Evolutionary conservation across 2,113 vertebrate species (phyloP).

Genomic region (Echinops telfairi): DNA sequence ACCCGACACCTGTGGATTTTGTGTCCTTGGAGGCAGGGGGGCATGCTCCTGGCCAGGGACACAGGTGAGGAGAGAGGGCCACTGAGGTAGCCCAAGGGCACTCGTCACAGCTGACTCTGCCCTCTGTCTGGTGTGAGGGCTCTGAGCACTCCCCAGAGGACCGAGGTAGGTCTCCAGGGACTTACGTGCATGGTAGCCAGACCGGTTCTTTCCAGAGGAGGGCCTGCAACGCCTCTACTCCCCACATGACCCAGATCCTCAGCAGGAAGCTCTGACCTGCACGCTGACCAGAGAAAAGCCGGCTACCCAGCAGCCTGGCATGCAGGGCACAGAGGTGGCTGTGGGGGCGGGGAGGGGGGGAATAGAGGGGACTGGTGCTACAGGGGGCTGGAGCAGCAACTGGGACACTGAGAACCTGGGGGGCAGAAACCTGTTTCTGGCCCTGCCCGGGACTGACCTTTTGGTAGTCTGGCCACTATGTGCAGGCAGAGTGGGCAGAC

Average conservation of each 20-base stretch:
- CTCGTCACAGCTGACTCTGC: too few species aligned
- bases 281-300: background rate
- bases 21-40: conserved; percentile 49
- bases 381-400: background rate
- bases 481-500: background rate
- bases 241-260: background rate
- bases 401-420: background rate
- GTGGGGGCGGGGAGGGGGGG: background rate
- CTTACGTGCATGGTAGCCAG: background rate
- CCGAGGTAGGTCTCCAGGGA: background rate
- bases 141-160: background rate
- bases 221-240: background rate
- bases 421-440: fast-evolving
- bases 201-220: background rate
- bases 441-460: fast-evolving
- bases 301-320: background rate
- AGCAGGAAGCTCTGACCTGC: background rate
- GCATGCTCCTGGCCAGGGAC: background rate
- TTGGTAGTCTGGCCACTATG: background rate
- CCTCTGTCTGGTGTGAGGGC: too few species aligned
- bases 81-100: too few species aligned
- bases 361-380: background rate
- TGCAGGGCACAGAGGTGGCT: background rate
- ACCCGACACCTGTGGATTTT: conserved; percentile 57
- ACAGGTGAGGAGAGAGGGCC: background rate